Base-by-base conservation (phyloP, 2,888 invertebrate genomes). In the Ctena decussata region DNA sequence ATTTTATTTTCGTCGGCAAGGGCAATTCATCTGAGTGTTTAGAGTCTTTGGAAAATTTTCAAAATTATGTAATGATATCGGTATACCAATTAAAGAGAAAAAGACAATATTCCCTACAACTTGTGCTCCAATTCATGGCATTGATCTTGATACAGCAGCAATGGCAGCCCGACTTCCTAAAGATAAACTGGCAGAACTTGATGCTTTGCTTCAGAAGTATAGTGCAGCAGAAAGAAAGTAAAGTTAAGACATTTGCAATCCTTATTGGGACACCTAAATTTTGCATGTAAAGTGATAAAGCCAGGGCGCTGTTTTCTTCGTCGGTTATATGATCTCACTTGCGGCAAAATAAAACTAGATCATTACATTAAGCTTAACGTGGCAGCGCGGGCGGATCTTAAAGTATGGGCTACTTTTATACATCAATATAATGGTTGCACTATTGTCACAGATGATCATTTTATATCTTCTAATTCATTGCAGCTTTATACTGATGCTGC, bases 281-380 rank as follows among this genome's bases (percentile, higher is more conserved):
- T 84, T 72, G 84, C 84, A 2, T 84, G 77, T 37, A 80, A 80
- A 27, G 84, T 70, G 12, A 79, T 83, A 6, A 69, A 79, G 44
- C 83, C 77, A 5, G 83, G 83, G 1, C 24, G 75, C 2, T 84
- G 84, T 39, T 84, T 79, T 41, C 46, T 84, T 8, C 44, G 84
- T 0, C 24, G 84, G 8, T 27, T 84, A 35, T 80, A 84, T 46
- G 80, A 84, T 44, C 35, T 84, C 30, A 80, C 80, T 15, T 39
- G 21, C 1, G 84, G 80, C 0, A 49, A 27, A 24, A n/a, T 39
- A 12, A 74, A 75, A 46, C 53, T 24, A 21, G 18, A 79, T 32
- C 82, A 83, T 30, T 69, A 32, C 24, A 75, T 83, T 32, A 49
- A 44, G 12, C 41, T 84, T 6, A 30, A 44, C 18, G 37, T 27